Evolutionary conservation across 2,797 vertebrate species (phyloP), one percentile per base, ranked within the genome.

Genomic region (Girardinus metallicus): DNA sequence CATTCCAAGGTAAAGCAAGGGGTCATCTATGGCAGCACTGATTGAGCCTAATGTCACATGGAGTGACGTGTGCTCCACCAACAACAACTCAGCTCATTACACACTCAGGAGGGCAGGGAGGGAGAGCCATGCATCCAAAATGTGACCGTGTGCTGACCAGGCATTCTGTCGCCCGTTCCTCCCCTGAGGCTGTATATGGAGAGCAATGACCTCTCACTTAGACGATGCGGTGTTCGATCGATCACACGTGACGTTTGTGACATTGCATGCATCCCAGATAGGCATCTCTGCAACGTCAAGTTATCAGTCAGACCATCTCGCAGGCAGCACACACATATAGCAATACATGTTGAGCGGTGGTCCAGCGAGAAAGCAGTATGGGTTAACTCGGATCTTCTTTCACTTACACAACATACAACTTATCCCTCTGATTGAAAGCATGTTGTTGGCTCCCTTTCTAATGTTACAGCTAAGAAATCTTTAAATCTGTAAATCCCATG

Each of bases 31-130:
- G 86, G 83, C 87, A 90, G 89, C 79, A 75, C 15, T 83, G 88
- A 89, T 84, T 77, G 87, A 89, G 86, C 73, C 87, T 84, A 85
- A 86, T 92, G 92, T 93, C 92, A 94, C 89, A 87, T 57, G 77
- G 90, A 91, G 84, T 91, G 90, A 93, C 83, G 83, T 87, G 86
- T 81, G 89, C 71, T 78, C 72, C 88, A 82, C 84, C 90, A 82
- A 87, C 89, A 94, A 91, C 90, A 90, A 74, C 91, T 89, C 91
- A 93, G 87, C 92, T 94, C 94, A 93, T 94, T 94, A 94, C 91
- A 88, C 86, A 82, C 88, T 82, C 84, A 74, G 86, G 89, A 86
- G 62, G 73, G 75, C 80, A 74, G 71, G 80, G 80, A 72, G 74
- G 80, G 80, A 68, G 75, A 84, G 85, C 80, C 83, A 87, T 80